These are phyloP conservation scores for Drosophila biarmipes DNA, from an alignment of 1,140 invertebrate genomes.

Conservation along the genomic window DNA sequence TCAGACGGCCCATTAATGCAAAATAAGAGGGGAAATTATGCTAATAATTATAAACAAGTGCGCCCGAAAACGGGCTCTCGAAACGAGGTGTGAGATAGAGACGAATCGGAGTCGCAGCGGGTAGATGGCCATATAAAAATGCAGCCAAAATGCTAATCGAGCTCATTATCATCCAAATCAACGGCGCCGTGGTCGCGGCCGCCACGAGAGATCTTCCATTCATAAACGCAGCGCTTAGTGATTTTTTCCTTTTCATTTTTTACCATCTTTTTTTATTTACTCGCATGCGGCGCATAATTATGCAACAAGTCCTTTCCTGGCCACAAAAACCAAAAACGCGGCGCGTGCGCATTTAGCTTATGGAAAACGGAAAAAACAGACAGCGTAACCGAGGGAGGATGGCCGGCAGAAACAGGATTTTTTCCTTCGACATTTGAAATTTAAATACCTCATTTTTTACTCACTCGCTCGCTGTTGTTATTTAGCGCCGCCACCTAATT, in stretches of 20 bases:
- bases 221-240: slow-evolving; percentile 78
- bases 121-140: slow-evolving; percentile 43
- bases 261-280: slow-evolving; percentile 48
- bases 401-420: slow-evolving; percentile 61
- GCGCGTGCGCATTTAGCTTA: slow-evolving; percentile 83
- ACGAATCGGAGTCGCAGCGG: background rate
- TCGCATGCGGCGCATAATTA: slow-evolving; percentile 79
- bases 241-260: slow-evolving; percentile 47
- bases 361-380: slow-evolving; percentile 17
- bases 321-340: slow-evolving; percentile 56
- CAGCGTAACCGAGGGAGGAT: slow-evolving; percentile 26
- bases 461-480: slow-evolving; percentile 8
- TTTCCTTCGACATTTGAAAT: slow-evolving; percentile 73
- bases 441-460: slow-evolving; percentile 57
- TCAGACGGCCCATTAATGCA: slow-evolving; percentile 60
- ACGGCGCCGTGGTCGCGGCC: slow-evolving; percentile 37
- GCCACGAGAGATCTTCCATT: slow-evolving; percentile 62
- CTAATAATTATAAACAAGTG: slow-evolving; percentile 82
- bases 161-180: slow-evolving; percentile 82
- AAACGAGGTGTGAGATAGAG: slow-evolving; percentile 28
- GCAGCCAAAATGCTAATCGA: slow-evolving; percentile 80
- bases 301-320: slow-evolving; percentile 81
- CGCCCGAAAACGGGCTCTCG: slow-evolving; percentile 17
- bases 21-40: slow-evolving; percentile 80
- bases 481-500: slow-evolving; percentile 71